These are phyloP conservation scores for Oxyscelio sp. DNA, from an alignment of 2,888 invertebrate genomes.

Conservation along the genomic window DNA sequence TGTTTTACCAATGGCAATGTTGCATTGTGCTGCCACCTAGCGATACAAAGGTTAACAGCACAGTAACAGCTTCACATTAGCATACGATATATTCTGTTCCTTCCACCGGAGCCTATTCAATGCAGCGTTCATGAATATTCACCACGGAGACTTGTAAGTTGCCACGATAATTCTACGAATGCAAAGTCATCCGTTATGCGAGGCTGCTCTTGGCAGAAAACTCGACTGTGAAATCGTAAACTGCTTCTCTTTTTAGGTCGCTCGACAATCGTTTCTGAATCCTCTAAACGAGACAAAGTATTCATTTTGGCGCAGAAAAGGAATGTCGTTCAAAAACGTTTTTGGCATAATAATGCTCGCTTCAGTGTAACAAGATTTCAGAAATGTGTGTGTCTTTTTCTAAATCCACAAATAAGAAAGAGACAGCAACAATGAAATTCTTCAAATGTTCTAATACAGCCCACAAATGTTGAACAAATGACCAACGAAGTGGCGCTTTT, in stretches of 20 bases:
- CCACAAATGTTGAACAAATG: too few relatives aligned
- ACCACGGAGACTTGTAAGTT: conserved; percentile 74
- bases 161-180: conserved; percentile 72
- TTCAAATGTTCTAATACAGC: too few relatives aligned
- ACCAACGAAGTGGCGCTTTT: too few relatives aligned
- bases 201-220: conserved; percentile 35
- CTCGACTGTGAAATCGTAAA: conserved; percentile 29
- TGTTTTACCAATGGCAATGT: conserved; percentile 55
- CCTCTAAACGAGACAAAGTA: neutral
- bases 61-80: conserved; percentile 29
- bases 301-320: too few relatives aligned
- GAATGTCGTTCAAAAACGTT: too few relatives aligned
- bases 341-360: too few relatives aligned
- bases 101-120: conserved; percentile 51
- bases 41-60: conserved; percentile 22
- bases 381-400: too few relatives aligned
- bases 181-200: conserved; percentile 63
- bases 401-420: too few relatives aligned
- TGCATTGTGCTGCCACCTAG: conserved; percentile 68
- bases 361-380: too few relatives aligned
- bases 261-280: neutral
- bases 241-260: conserved; percentile 24
- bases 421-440: too few relatives aligned
- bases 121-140: conserved; percentile 80
- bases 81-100: conserved; percentile 38